Conservation (phyloP, 2,888 invertebrate genomes). For the Mesoligia furuncula region DNA sequence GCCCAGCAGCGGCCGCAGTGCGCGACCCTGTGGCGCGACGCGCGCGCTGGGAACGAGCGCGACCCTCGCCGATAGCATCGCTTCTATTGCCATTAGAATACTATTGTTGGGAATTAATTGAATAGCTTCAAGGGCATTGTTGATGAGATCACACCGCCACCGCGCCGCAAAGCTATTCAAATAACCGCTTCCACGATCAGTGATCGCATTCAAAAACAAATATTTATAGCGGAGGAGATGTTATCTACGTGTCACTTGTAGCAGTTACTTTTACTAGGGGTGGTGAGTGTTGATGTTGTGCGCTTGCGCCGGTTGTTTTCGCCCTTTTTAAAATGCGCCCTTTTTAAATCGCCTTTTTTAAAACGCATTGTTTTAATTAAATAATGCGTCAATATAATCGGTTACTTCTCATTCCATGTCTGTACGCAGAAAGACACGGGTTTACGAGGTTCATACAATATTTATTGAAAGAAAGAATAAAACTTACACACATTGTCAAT, state of each 20-base stretch:
- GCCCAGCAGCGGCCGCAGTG: constrained; percentile 46
- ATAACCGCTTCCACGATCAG: constrained; percentile 21
- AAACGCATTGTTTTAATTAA: too few relatives aligned
- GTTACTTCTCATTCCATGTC: not conserved
- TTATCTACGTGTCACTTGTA: not conserved
- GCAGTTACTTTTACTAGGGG: not conserved
- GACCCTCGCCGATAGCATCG: constrained; percentile 52
- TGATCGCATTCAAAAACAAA: constrained; percentile 27
- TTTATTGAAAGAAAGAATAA: not conserved
- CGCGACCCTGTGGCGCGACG: constrained; percentile 3
- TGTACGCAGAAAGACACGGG: too few relatives aligned
- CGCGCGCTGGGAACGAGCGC: constrained; percentile 36
- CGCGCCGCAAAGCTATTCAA: constrained; percentile 17
- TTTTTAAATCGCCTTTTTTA: too few relatives aligned
- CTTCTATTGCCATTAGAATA: constrained; percentile 50
- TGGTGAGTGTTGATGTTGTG: not conserved
- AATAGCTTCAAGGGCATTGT: constrained; percentile 43
- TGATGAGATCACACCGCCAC: constrained; percentile 22
- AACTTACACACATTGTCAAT: not conserved
- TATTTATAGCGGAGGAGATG: not conserved
- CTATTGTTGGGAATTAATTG: constrained; percentile 60
- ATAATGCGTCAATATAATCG: constrained; percentile 1
- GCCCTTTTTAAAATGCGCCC: too few relatives aligned
- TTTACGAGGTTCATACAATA: not conserved
- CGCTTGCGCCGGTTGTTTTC: not conserved